Percentiles rank a stretch among this genome's conserved stretches.
These are phyloP conservation scores for Oscheius sp. DNA, from an alignment of 2,888 invertebrate species.

Conservation along the genomic window DNA sequence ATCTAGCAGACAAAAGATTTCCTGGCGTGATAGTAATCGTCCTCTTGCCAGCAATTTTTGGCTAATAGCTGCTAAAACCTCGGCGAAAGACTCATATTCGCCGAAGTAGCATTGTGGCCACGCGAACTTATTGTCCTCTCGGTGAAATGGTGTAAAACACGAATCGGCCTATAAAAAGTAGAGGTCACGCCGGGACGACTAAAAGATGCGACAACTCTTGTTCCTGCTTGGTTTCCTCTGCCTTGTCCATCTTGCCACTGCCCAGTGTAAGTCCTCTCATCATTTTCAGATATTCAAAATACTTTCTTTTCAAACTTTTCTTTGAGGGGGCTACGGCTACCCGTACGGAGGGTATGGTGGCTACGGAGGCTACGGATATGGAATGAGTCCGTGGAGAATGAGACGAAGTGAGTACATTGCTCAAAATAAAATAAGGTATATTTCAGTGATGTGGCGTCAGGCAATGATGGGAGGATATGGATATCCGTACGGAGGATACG, in stretches of 20 bases:
- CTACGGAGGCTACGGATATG: slow-evolving; percentile 7
- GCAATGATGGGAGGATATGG: no score
- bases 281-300: no score
- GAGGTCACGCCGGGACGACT: not conserved
- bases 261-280: slow-evolving; percentile 29
- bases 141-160: not conserved
- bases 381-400: not conserved
- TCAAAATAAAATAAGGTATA: no score
- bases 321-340: slow-evolving; percentile 14
- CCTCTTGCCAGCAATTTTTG: not conserved
- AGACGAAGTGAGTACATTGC: not conserved
- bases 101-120: slow-evolving; percentile 9
- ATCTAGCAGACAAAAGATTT: no score
- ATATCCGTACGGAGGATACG: no score
- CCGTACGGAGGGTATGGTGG: slow-evolving; percentile 11
- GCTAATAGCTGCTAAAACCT: slow-evolving; percentile 2
- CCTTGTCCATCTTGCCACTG: not conserved
- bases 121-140: not conserved
- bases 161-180: not conserved
- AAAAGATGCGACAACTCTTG: slow-evolving; percentile 8
- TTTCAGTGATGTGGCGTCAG: no score
- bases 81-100: slow-evolving; percentile 4
- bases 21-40: not conserved
- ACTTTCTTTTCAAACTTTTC: not conserved
- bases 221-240: slow-evolving; percentile 1